These are phyloP conservation scores for Varanus salvator DNA, from an alignment of 2,113 vertebrate genomes.

Conservation along the genomic window DNA sequence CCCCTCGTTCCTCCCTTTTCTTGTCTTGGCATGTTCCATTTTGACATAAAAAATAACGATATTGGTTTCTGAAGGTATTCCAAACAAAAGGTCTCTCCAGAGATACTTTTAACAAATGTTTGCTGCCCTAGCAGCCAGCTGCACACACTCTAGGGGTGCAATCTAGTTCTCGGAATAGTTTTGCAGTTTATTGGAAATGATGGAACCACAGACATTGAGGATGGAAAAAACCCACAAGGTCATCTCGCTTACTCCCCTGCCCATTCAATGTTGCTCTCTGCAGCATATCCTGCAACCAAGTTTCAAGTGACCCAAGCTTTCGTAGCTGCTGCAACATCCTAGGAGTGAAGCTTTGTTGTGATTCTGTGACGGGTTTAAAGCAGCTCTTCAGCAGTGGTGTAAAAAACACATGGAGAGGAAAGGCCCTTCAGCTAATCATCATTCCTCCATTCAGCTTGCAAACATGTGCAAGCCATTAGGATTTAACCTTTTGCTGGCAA, in stretches of 20 bases:
- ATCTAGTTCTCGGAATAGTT: slow-evolving; percentile 26
- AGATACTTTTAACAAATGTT: neutral
- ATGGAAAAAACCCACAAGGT: neutral
- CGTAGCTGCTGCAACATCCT: slow-evolving; percentile 8
- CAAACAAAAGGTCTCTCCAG: neutral
- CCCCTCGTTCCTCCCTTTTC: neutral
- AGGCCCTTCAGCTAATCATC: slow-evolving; percentile 71
- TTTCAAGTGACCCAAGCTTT: slow-evolving; percentile 48
- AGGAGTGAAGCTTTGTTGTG: slow-evolving; percentile 62
- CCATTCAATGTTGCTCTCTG: neutral
- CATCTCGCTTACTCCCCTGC: neutral
- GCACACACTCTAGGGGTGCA: fast-evolving
- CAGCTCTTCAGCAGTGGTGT: slow-evolving; percentile 66
- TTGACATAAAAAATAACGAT: neutral
- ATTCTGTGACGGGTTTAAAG: slow-evolving; percentile 63
- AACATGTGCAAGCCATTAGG: slow-evolving; percentile 75
- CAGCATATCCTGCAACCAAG: neutral
- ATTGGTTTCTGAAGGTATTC: slow-evolving; percentile 1
- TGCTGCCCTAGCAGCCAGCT: neutral
- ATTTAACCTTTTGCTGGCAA: slow-evolving; percentile 71
- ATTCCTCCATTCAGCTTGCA: slow-evolving; percentile 60
- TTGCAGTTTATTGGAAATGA: slow-evolving; percentile 24
- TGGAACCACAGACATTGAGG: slow-evolving; percentile 1
- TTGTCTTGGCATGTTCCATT: neutral
- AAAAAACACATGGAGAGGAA: slow-evolving; percentile 54